phyloP scores from a whole-genome alignment of 2,888 invertebrate genomes.

The Athalia circularis region DNA sequence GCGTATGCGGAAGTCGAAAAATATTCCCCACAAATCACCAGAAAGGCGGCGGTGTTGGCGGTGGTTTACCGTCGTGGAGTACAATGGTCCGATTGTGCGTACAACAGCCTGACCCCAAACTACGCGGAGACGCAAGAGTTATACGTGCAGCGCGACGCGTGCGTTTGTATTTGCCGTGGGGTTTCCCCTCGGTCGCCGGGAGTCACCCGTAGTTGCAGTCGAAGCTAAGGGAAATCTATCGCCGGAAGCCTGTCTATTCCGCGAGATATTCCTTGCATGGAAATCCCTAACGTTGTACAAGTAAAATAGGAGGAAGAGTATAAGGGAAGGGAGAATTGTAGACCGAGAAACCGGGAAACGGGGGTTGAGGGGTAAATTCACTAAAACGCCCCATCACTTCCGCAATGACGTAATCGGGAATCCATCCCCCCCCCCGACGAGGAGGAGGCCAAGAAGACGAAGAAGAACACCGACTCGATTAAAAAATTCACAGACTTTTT shows the following conservation, averaged over 20 bases:
- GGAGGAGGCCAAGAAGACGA: no score
- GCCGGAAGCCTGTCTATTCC: conserved; percentile 73
- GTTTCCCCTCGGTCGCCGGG: neutral
- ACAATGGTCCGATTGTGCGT: conserved; percentile 73
- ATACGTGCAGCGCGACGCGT: neutral
- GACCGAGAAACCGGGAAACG: no score
- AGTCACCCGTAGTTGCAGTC: neutral
- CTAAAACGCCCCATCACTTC: no score
- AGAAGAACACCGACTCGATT: no score
- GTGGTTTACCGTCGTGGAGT: conserved; percentile 38
- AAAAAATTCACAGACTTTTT: no score
- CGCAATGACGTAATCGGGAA: no score
- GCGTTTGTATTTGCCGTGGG: neutral
- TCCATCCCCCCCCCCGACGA: no score
- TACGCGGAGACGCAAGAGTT: neutral
- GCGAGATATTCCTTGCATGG: conserved; percentile 47
- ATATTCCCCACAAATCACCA: conserved; percentile 73
- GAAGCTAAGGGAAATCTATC: conserved; percentile 69
- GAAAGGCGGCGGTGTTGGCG: neutral
- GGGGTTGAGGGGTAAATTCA: no score
- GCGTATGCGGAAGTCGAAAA: conserved; percentile 69
- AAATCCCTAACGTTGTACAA: neutral
- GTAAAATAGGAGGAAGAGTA: neutral
- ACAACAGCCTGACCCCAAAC: conserved; percentile 54
- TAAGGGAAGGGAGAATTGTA: no score